phyloP scores from a whole-genome alignment of 2,888 invertebrate genomes.

The Cordylochernes scorpioides region DNA sequence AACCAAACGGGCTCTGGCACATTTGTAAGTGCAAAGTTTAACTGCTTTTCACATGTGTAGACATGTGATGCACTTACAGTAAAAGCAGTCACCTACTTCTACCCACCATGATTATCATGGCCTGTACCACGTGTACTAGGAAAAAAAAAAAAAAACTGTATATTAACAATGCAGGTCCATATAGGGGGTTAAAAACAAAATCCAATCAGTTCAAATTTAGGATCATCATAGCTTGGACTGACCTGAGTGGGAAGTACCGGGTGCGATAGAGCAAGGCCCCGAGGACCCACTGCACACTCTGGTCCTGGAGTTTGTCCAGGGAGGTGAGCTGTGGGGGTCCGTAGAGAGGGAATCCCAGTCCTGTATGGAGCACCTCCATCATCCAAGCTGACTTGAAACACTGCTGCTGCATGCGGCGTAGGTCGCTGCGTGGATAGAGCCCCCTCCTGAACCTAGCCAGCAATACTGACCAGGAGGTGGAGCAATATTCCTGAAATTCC shows the following conservation, averaged over 20 bases:
- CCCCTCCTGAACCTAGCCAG: conserved; percentile 18
- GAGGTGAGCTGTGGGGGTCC: conserved; percentile 17
- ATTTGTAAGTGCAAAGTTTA: no score
- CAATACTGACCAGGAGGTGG: conserved; percentile 19
- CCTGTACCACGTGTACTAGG: no score
- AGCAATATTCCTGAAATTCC: conserved; percentile 18
- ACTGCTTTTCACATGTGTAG: no score
- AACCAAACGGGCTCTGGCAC: no score
- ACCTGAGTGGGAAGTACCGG: conserved; percentile 23
- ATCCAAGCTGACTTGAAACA: conserved; percentile 31
- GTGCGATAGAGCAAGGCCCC: conserved; percentile 28
- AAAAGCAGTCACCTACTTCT: no score
- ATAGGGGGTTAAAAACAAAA: no score
- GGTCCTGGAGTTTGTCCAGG: conserved; percentile 17
- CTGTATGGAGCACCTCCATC: conserved; percentile 25
- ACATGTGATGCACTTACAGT: no score
- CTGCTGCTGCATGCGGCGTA: conserved; percentile 22
- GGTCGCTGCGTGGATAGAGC: conserved; percentile 21
- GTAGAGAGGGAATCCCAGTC: conserved; percentile 25
- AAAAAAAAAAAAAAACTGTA: no score
- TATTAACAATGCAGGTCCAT: no score
- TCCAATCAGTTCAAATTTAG: no score
- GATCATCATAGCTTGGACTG: no score
- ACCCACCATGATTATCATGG: no score
- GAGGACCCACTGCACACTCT: conserved; percentile 28